phyloP scores from a whole-genome alignment of 2,113 vertebrate genomes.

The Sorex fumeus region DNA sequence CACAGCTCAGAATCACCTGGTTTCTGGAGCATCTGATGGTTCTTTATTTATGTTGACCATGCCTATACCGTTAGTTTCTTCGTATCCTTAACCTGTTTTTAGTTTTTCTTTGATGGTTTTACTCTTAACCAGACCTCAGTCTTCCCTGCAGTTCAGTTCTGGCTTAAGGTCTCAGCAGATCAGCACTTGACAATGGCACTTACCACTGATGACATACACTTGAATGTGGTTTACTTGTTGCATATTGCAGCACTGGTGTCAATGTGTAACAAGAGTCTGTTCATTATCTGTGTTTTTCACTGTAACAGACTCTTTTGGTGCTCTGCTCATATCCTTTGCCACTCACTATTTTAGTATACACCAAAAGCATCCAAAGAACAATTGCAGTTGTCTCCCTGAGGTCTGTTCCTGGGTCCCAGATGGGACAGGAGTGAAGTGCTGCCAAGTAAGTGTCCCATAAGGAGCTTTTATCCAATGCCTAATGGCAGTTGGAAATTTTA shows the following conservation, averaged over 20 bases:
- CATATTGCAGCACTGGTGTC: too few relatives aligned
- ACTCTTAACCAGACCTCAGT: conserved; percentile 13
- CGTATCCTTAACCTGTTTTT: conserved; percentile 11
- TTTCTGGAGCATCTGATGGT: not conserved
- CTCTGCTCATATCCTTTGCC: not conserved
- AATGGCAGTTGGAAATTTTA: conserved; percentile 31
- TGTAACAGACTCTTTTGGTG: not conserved
- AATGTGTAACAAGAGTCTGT: not conserved
- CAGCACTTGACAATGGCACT: too few relatives aligned
- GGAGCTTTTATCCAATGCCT: not conserved
- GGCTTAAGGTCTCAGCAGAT: not conserved
- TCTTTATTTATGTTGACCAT: not conserved
- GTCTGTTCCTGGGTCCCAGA: not conserved
- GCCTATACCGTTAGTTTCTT: conserved; percentile 17
- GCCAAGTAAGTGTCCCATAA: not conserved
- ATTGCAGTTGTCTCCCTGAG: not conserved
- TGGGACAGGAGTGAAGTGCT: not conserved
- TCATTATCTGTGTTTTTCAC: conserved; percentile 32
- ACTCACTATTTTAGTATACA: conserved; percentile 25
- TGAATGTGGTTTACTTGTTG: too few relatives aligned
- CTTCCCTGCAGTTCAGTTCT: conserved; percentile 19
- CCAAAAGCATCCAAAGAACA: not conserved
- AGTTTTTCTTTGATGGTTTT: conserved; percentile 33
- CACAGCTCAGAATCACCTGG: conserved; percentile 8
- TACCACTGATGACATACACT: too few relatives aligned